These are phyloP conservation scores for Cladorhizidae sp. DNA, from an alignment of 37 sponge, comb jelly and placozoan genomes.

Conservation along the genomic window DNA sequence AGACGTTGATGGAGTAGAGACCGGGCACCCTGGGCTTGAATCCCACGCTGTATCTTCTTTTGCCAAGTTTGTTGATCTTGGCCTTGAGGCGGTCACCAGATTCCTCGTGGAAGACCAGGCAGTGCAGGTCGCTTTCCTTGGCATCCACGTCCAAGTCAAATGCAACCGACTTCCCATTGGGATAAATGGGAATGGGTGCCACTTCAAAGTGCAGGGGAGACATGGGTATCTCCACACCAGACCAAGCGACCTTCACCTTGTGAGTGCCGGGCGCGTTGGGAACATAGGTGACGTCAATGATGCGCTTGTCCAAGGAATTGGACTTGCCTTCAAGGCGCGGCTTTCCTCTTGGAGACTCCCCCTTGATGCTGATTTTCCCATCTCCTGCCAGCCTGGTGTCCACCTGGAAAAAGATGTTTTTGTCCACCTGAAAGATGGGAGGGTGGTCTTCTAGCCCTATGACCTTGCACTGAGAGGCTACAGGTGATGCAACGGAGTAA, in stretches of 20 bases:
- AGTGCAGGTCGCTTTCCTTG: constrained; percentile 43
- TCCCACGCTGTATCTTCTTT: constrained; percentile 19
- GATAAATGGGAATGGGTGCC: background rate
- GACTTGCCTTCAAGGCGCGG: constrained; percentile 15
- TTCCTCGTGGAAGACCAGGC: constrained; percentile 38
- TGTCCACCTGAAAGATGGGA: constrained; percentile 15
- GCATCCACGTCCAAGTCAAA: constrained; percentile 25
- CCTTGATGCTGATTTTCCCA: constrained; percentile 28
- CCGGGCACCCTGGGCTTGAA: constrained; percentile 55
- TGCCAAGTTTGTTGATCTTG: constrained; percentile 38
- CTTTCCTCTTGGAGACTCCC: constrained; percentile 18
- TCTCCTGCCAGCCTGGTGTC: constrained; percentile 71
- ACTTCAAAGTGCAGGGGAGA: constrained; percentile 68
- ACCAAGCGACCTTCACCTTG: constrained; percentile 49
- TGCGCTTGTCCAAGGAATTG: background rate
- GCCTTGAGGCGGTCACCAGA: constrained; percentile 39
- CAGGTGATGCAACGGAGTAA: constrained; percentile 19
- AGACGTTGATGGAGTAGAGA: constrained; percentile 42
- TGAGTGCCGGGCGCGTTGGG: constrained; percentile 64
- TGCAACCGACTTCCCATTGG: constrained; percentile 26
- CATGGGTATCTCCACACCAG: constrained; percentile 44
- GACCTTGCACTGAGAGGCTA: constrained; percentile 44
- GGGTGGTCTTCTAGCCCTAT: constrained; percentile 35
- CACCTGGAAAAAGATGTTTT: constrained; percentile 33
- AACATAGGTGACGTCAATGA: constrained; percentile 46